phyloP scores from a whole-genome alignment of 2,113 vertebrate species.

The Nycticebus coucang region DNA sequence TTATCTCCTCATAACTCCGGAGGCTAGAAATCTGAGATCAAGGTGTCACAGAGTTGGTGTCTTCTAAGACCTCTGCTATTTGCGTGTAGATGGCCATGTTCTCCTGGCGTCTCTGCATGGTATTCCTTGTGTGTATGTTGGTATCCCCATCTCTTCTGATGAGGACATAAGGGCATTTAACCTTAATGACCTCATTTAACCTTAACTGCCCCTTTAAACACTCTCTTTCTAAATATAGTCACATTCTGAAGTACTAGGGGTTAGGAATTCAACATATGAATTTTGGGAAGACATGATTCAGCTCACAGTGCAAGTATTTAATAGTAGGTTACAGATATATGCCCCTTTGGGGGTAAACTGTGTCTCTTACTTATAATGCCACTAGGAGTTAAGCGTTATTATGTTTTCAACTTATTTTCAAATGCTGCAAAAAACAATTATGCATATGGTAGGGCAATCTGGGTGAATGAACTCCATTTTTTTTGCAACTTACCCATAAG shows the following conservation, averaged over 20 bases:
- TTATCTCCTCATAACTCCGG: background rate
- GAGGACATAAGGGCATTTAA: background rate
- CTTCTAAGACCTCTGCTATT: background rate
- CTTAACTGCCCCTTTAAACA: background rate
- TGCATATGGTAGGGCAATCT: background rate
- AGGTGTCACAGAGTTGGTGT: background rate
- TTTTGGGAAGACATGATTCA: background rate
- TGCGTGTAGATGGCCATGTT: background rate
- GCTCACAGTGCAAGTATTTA: background rate
- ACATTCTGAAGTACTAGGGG: background rate
- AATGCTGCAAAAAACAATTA: conserved; percentile 28
- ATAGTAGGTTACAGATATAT: background rate
- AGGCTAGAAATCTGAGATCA: background rate
- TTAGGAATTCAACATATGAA: conserved; percentile 18
- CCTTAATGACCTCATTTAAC: background rate
- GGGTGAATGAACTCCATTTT: background rate
- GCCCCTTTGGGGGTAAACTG: background rate
- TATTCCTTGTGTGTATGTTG: background rate
- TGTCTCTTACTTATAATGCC: background rate
- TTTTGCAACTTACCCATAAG: conserved; percentile 3
- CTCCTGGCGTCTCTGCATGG: background rate
- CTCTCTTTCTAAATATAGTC: background rate
- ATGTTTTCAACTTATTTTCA: conserved; percentile 30
- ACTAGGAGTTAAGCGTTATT: background rate
- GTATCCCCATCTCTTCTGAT: background rate